phyloP scores from a whole-genome alignment of 2,113 vertebrate genomes.

The Rhadina sibilatrix region DNA sequence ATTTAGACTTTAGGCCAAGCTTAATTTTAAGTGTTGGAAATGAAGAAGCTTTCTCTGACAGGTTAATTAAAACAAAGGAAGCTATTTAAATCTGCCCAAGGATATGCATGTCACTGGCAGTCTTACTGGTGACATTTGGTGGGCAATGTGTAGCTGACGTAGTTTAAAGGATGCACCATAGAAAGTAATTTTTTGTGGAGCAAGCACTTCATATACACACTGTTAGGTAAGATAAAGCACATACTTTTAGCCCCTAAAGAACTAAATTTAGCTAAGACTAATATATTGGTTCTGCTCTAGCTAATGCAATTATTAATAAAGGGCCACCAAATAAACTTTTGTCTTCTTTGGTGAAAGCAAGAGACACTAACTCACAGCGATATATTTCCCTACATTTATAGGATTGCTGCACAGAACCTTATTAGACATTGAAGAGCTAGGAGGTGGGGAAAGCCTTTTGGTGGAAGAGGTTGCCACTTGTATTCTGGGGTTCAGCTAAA shows the following conservation, averaged over 20 bases:
- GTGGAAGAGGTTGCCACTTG: neutral
- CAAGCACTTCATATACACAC: neutral
- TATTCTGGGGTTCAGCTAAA: neutral
- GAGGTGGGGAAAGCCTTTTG: neutral
- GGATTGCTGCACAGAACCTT: neutral
- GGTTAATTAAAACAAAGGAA: constrained; percentile 56
- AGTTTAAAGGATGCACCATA: neutral
- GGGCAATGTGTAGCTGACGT: neutral
- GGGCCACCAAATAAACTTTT: neutral
- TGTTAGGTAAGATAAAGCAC: neutral
- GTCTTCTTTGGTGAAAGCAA: neutral
- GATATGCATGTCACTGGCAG: neutral
- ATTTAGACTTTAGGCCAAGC: constrained; percentile 10
- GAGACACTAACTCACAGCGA: neutral
- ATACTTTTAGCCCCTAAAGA: neutral
- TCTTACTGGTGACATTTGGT: neutral
- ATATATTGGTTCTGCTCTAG: neutral
- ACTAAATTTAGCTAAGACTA: neutral
- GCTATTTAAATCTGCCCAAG: constrained; percentile 38
- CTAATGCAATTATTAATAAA: neutral
- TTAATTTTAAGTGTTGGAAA: constrained; percentile 52
- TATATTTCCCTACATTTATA: neutral
- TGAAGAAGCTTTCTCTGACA: constrained; percentile 11
- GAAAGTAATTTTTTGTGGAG: neutral
- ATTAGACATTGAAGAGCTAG: neutral